Percentiles rank a stretch among this genome's conserved stretches.
Conservation (phyloP, 2,113 vertebrate species). For the Melozone crissalis region DNA sequence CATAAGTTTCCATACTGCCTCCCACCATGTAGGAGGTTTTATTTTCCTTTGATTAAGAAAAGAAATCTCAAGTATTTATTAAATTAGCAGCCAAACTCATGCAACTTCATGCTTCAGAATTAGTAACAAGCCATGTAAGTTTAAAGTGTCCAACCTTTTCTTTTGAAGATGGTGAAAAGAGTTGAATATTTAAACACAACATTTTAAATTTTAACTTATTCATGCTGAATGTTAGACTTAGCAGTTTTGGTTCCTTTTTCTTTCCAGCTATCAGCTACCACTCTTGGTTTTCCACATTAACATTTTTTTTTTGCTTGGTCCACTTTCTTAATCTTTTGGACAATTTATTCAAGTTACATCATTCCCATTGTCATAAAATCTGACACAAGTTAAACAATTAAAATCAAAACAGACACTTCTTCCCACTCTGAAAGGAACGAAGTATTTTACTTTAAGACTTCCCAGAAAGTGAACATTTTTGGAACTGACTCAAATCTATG, state of each 20-base stretch:
- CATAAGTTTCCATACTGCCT: neutral
- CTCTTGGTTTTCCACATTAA: neutral
- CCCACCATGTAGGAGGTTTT: neutral
- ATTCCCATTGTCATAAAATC: neutral
- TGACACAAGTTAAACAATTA: neutral
- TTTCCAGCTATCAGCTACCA: neutral
- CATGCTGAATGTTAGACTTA: neutral
- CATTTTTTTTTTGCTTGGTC: neutral
- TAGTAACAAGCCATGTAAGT: neutral
- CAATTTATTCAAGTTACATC: neutral
- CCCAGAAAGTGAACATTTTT: conserved; percentile 12
- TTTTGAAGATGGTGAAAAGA: neutral
- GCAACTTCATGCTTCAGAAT: neutral
- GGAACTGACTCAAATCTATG: neutral
- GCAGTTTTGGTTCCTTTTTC: neutral
- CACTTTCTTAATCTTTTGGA: neutral
- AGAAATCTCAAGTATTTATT: neutral
- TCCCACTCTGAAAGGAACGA: neutral
- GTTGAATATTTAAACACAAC: neutral
- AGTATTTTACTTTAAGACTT: neutral
- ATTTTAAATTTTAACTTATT: neutral
- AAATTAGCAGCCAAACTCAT: neutral
- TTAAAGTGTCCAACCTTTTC: neutral
- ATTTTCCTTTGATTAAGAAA: neutral
- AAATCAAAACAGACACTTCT: neutral